Percentiles rank a stretch among this genome's conserved stretches.
phyloP scores from a whole-genome alignment of 2,113 vertebrate genomes.

The Cebidichthys violaceus region DNA sequence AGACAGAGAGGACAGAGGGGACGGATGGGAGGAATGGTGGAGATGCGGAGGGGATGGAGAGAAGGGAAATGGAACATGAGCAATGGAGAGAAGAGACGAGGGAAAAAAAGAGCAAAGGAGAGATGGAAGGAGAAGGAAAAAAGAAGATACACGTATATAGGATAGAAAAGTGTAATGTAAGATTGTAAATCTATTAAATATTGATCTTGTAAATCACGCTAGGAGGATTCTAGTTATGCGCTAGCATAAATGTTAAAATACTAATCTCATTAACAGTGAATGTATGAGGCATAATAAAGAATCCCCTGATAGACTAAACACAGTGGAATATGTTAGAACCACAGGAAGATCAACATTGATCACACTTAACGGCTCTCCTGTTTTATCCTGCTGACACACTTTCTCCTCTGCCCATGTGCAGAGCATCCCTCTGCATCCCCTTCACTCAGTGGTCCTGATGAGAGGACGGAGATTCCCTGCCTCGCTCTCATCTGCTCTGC shows the following conservation, averaged over 20 bases:
- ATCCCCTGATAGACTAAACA: background rate
- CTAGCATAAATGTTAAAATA: background rate
- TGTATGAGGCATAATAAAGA: background rate
- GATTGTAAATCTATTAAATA: background rate
- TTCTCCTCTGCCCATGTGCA: constrained; percentile 38
- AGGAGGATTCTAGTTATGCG: background rate
- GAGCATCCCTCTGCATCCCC: constrained; percentile 27
- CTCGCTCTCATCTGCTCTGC: constrained; percentile 13
- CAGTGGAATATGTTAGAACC: background rate
- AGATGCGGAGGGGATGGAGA: background rate
- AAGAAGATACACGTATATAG: background rate
- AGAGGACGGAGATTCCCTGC: constrained; percentile 44
- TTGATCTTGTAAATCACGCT: background rate
- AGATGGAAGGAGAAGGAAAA: background rate
- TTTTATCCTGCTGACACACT: background rate
- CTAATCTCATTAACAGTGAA: background rate
- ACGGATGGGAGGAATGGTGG: background rate
- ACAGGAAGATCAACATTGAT: background rate
- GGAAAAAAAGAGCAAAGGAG: background rate
- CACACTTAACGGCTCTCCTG: background rate
- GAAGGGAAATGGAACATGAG: background rate
- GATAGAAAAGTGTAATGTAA: background rate
- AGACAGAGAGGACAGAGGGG: background rate
- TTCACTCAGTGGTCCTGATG: constrained; percentile 52
- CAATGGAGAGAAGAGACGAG: background rate